Evolutionary conservation across 2,797 vertebrate genomes (phyloP), one percentile per base, ranked within the genome.

Genomic region (Chelon auratus): DNA sequence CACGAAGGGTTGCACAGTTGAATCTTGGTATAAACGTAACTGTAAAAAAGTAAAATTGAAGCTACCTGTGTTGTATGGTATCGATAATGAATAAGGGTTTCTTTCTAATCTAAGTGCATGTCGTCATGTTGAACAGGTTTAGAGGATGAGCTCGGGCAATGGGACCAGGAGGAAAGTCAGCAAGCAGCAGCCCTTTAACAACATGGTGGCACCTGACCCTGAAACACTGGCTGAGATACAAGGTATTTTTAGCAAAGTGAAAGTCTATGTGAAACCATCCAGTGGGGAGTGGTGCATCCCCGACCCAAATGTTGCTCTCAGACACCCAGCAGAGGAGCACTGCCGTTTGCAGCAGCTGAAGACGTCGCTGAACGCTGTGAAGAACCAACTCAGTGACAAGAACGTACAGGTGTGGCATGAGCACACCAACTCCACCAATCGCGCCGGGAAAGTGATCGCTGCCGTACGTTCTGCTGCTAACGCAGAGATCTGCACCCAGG

Each of bases 401-500:
- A 95, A 97, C 14, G 87, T 99, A 24, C 90, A 95, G 3, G 94
- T 96, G 26, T 99, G 98, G 98, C 98, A 99, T 75, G 91, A 92
- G 60, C 98, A 99, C 92, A 99, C 98, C 10, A 95, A 95, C 0
- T 96, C 95, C 82, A 99, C 97, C 71, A 99, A 99, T 76, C 94
- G 95, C 65, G 97, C 98, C 0, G 97, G 98, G 1, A 96, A 95
- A 61, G 93, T 99, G 50, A 96, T 96, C 0, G 66, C 91, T 1
- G 89, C 93, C 0, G 93, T 99, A 5, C 96, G 94, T n/a, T 95
- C 93, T 11, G 87, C 84, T 0, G 83, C 94, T 72, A 96, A 97
- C 0, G 96, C 97, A 0, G 98, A 99, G 86, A 95, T 99, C 57
- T 99, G 97, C 83, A 99, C 98, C 5, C 98, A 99, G 84, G 98